Evolutionary conservation across 2,888 invertebrate genomes (phyloP), one percentile per base, ranked within the genome.

Genomic region (Cryptosula pallasiana): DNA sequence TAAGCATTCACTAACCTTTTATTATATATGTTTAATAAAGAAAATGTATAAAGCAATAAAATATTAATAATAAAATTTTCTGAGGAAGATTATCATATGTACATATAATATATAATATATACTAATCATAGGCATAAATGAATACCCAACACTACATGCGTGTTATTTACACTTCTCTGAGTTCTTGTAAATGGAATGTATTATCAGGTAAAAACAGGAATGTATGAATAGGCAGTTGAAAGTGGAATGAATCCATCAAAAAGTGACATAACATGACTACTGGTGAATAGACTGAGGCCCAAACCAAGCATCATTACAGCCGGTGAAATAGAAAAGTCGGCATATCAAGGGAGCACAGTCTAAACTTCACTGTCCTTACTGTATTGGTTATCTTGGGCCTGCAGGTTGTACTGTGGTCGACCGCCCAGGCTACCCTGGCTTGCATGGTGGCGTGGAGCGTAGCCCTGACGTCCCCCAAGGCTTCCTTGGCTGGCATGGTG

Each of bases 331-430:
- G n/a, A n/a, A n/a, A n/a, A n/a, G n/a, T n/a, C n/a, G n/a, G n/a
- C n/a, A n/a, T n/a, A n/a, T n/a, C n/a, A n/a, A n/a, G n/a, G n/a
- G n/a, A n/a, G n/a, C n/a, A n/a, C n/a, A n/a, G n/a, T n/a, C n/a
- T 63, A 63, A 27, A 63, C 63, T 63, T 63, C 63, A 32, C 63
- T 63, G 63, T 63, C 63, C 32, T 63, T 63, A 32, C 63, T 32
- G 29, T 63, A 27, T 32, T 63, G 63, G 34, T 16, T 27, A 34
- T 20, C 63, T 13, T 63, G 63, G 34, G 20, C 25, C n/a, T 25
- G 32, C 20, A 27, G 63, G 29, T 63, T 27, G 34, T 63, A 63
- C 32, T 20, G 63, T 63, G 20, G 63, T 25, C 63, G 63, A 13
- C 63, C 63, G 3, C 63, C 63, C 2, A 63, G 27, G 32, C 63